phyloP scores from a whole-genome alignment of 2,888 invertebrate genomes.

The Phengaris alcon region DNA sequence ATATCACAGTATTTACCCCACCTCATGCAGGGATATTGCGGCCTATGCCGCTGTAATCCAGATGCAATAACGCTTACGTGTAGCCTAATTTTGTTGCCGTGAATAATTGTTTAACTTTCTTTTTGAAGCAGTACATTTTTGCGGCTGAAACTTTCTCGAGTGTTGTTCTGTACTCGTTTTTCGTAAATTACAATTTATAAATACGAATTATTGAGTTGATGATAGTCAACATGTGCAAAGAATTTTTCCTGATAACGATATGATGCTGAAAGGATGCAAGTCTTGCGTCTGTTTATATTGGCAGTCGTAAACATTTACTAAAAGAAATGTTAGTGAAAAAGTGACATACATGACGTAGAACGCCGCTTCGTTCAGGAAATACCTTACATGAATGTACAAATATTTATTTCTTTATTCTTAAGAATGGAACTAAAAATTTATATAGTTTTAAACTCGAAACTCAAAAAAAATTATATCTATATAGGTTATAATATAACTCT shows the following conservation, averaged over 20 bases:
- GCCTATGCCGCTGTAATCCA: too few species aligned
- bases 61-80: too few species aligned
- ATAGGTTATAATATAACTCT: too few species aligned
- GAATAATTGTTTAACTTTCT: too few species aligned
- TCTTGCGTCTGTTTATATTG: slow-evolving; percentile 31
- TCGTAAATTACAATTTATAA: too few species aligned
- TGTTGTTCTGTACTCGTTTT: too few species aligned
- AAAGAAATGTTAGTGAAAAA: slow-evolving; percentile 6
- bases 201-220: background rate
- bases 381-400: background rate
- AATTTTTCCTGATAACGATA: background rate
- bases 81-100: too few species aligned
- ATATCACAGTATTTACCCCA: too few species aligned
- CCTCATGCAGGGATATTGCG: too few species aligned
- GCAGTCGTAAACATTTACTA: slow-evolving; percentile 1
- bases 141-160: too few species aligned
- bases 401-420: background rate
- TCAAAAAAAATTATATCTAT: background rate
- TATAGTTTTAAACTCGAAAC: background rate
- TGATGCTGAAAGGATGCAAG: background rate
- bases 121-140: too few species aligned
- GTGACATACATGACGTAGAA: background rate
- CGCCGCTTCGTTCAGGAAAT: background rate
- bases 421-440: background rate
- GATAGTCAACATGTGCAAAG: background rate